Percentiles rank a stretch among this genome's conserved stretches.
phyloP scores from a whole-genome alignment of 2,888 invertebrate genomes.

The Lucinisca nassula region DNA sequence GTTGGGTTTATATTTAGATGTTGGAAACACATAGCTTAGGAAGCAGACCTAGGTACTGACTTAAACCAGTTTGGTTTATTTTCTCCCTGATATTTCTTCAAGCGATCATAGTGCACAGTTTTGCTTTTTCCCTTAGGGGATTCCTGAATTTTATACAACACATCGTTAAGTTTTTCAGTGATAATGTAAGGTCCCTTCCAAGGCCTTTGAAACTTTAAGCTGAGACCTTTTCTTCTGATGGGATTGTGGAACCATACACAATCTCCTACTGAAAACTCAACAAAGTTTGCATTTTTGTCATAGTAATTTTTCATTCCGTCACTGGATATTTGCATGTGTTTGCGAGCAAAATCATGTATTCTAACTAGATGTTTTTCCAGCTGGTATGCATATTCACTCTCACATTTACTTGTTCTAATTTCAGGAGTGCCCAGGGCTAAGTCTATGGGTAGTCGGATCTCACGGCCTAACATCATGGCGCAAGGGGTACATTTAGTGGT shows the following conservation, averaged over 20 bases:
- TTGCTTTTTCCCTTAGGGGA: neutral
- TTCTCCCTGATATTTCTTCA: neutral
- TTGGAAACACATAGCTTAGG: too few relatives aligned
- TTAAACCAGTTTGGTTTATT: neutral
- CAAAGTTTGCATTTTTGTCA: neutral
- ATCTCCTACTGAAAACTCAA: neutral
- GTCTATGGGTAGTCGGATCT: slow-evolving; percentile 50
- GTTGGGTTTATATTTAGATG: too few relatives aligned
- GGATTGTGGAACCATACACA: neutral
- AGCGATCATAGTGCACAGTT: neutral
- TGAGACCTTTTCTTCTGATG: neutral
- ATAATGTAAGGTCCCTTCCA: neutral
- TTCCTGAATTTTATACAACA: neutral
- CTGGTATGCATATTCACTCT: neutral
- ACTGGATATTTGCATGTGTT: neutral
- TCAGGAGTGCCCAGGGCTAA: neutral
- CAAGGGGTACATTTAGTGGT: slow-evolving; percentile 37
- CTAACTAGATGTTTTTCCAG: neutral
- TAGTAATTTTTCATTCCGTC: neutral
- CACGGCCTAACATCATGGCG: slow-evolving; percentile 54
- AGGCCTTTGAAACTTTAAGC: neutral
- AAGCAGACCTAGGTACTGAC: too few relatives aligned
- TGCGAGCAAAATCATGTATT: neutral
- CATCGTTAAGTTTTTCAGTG: neutral
- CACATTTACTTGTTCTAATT: neutral